Conservation (phyloP, 2,113 vertebrate species). For the Eonycteris spelaea region DNA sequence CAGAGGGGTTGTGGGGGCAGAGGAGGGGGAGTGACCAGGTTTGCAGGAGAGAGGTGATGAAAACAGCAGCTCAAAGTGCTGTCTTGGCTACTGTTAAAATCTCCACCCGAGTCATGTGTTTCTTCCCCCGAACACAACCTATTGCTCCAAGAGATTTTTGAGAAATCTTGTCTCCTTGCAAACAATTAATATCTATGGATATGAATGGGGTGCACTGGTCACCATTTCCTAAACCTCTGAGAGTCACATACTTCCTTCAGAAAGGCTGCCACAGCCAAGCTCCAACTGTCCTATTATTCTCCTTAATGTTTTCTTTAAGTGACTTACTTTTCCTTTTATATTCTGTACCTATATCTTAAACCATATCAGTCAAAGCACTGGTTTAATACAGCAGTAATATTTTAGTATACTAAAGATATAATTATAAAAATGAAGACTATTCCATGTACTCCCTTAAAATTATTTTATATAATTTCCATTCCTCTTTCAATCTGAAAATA, state of each 20-base stretch:
- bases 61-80: background rate
- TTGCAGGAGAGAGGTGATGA: background rate
- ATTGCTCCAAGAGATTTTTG: background rate
- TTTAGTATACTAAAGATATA: background rate
- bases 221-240: background rate
- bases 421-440: background rate
- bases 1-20: too few relatives aligned
- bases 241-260: background rate
- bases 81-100: background rate
- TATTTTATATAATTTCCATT: background rate
- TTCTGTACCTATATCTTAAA: background rate
- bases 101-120: accelerated
- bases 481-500: slow-evolving; percentile 12
- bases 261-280: background rate
- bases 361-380: background rate
- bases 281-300: background rate
- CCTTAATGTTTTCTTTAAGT: background rate
- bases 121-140: background rate
- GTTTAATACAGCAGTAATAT: background rate
- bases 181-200: background rate
- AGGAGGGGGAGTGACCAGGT: background rate
- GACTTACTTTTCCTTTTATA: background rate
- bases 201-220: background rate
- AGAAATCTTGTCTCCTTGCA: background rate
- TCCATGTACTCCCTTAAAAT: background rate